Evolutionary conservation across 2,888 invertebrate genomes (phyloP).

Genomic region (Mimas tiliae): DNA sequence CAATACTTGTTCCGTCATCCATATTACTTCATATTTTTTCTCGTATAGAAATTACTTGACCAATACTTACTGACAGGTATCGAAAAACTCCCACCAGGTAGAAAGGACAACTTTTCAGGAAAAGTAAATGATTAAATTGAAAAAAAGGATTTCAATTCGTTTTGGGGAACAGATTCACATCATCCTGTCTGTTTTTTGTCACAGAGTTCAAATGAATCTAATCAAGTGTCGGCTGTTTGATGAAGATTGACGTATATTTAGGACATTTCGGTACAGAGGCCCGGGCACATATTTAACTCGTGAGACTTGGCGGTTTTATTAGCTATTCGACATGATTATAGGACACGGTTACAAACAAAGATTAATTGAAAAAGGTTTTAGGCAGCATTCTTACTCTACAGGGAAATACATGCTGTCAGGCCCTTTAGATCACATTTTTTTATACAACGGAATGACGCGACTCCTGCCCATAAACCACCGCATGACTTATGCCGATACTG

Average conservation of each 20-base stretch:
- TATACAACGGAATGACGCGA: no score
- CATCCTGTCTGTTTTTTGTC: constrained; percentile 33
- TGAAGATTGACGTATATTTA: constrained; percentile 57
- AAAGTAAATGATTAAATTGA: neutral
- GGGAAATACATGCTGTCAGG: no score
- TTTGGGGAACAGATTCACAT: constrained; percentile 19
- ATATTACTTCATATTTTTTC: no score
- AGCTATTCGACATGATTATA: neutral
- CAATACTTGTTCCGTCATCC: no score
- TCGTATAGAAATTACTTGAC: no score
- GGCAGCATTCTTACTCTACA: no score
- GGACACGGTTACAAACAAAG: neutral
- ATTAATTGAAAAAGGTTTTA: neutral
- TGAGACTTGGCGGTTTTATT: constrained; percentile 7
- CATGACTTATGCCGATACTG: no score
- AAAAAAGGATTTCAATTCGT: constrained; percentile 12
- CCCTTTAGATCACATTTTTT: no score
- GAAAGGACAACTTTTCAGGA: neutral
- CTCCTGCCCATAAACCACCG: no score
- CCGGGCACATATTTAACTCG: constrained; percentile 24
- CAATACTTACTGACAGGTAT: no score
- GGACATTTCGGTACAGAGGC: constrained; percentile 30
- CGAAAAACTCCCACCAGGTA: no score
- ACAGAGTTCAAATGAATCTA: constrained; percentile 47
- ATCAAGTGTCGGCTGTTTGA: constrained; percentile 48